Percentiles rank a stretch among this genome's conserved stretches.
Evolutionary conservation across 2,113 vertebrate genomes (phyloP).

Genomic region (Caracal caracal): DNA sequence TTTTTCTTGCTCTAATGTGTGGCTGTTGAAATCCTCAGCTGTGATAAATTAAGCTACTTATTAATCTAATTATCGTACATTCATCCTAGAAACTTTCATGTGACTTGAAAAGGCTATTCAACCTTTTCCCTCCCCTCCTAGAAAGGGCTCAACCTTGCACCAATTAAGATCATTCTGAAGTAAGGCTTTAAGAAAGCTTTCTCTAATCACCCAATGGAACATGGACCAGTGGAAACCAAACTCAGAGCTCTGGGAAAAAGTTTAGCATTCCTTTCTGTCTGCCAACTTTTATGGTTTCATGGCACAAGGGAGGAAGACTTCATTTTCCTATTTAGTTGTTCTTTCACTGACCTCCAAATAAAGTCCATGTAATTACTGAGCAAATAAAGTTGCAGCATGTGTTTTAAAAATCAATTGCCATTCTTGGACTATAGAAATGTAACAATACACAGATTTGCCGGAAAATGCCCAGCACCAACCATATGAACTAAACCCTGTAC

Average conservation of each 20-base stretch:
- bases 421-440: conserved; percentile 73
- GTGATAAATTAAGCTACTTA: conserved; percentile 99
- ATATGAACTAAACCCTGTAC: conserved; percentile 70
- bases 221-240: conserved; percentile 86
- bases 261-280: conserved; percentile 87
- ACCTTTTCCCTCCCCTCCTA: conserved; percentile 91
- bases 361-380: conserved; percentile 81
- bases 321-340: conserved; percentile 81
- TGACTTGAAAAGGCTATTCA: conserved; percentile 98
- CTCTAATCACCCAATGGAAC: conserved; percentile 90
- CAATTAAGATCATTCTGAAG: conserved; percentile 97
- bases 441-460: conserved; percentile 76
- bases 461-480: conserved; percentile 70
- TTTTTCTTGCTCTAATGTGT: conserved; percentile 94
- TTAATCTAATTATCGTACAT: conserved; percentile 99
- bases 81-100: conserved; percentile 99
- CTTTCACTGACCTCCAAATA: conserved; percentile 80
- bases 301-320: conserved; percentile 79
- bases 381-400: conserved; percentile 78
- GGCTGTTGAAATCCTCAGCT: conserved; percentile 98
- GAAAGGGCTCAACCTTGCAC: conserved; percentile 92
- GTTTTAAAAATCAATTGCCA: conserved; percentile 78
- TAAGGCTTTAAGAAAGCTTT: conserved; percentile 91
- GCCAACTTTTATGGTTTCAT: conserved; percentile 81
- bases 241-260: conserved; percentile 88